These are phyloP conservation scores for Daubentonia madagascariensis DNA, from an alignment of 2,113 vertebrate species.

Conservation along the genomic window DNA sequence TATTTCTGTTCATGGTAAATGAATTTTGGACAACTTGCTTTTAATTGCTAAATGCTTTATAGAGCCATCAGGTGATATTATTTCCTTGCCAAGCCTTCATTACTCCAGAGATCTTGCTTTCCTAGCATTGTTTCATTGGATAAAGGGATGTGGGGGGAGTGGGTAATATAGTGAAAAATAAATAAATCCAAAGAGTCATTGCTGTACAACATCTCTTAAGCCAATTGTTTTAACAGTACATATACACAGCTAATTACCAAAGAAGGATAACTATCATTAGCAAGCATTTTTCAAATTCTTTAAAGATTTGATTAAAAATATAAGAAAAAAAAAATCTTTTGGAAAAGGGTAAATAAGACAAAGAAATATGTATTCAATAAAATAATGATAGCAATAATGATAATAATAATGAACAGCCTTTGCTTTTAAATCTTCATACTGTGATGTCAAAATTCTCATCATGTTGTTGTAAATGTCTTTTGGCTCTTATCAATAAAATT, in stretches of 20 bases:
- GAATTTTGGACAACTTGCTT: conserved; percentile 14
- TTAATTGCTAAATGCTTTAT: conserved; percentile 41
- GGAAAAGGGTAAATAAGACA: neutral
- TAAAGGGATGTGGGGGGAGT: neutral
- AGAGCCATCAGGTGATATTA: neutral
- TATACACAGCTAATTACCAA: neutral
- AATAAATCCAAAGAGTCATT: neutral
- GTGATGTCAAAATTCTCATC: neutral
- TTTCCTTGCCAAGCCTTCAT: neutral
- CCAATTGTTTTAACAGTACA: neutral
- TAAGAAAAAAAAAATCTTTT: neutral
- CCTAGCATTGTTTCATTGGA: neutral
- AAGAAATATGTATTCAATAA: neutral
- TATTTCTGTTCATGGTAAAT: conserved; percentile 29
- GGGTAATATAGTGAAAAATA: neutral
- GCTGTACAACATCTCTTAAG: neutral
- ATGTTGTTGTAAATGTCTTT: neutral
- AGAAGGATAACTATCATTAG: neutral
- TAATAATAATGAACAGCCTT: neutral
- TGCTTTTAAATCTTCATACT: neutral
- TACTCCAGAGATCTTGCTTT: neutral
- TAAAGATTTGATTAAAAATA: neutral
- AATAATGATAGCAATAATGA: neutral
- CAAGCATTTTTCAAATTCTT: neutral
- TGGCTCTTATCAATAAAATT: conserved; percentile 4